Conservation (phyloP, 1,140 invertebrate species). For the Mactra quadrangularis region DNA sequence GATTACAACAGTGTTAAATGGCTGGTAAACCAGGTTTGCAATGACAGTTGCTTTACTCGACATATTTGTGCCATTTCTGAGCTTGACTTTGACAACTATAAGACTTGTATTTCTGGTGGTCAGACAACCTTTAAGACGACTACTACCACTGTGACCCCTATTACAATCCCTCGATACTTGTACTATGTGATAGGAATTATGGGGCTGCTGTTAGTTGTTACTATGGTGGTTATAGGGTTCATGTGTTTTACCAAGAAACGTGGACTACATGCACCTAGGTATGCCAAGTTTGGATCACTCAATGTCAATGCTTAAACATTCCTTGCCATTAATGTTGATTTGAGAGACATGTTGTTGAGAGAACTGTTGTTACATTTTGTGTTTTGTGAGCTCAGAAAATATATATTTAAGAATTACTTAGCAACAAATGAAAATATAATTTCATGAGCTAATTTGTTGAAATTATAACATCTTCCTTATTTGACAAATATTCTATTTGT, state of each 20-base stretch:
- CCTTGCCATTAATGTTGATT: no score
- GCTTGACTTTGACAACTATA: constrained; percentile 89
- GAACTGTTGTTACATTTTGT: no score
- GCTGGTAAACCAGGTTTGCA: constrained; percentile 84
- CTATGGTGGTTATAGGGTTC: constrained; percentile 61
- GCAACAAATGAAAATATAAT: no score
- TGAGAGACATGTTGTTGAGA: no score
- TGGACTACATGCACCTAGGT: constrained; percentile 12
- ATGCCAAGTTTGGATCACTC: constrained; percentile 53
- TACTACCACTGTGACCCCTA: not conserved
- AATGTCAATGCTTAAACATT: constrained; percentile 21
- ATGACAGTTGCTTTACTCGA: constrained; percentile 88
- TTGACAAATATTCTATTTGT: no score
- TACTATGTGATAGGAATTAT: constrained; percentile 63
- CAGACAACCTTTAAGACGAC: constrained; percentile 5
- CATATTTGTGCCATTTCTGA: constrained; percentile 93
- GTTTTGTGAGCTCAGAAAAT: no score
- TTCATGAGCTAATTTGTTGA: no score
- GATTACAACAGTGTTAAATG: constrained; percentile 89
- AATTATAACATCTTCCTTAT: no score
- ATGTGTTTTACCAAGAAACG: constrained; percentile 57
- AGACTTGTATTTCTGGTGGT: constrained; percentile 56
- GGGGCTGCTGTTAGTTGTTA: constrained; percentile 52
- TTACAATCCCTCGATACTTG: constrained; percentile 58
- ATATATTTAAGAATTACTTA: no score